These are phyloP conservation scores for Lymantria dispar DNA, from an alignment of 2,888 invertebrate genomes.

Conservation along the genomic window DNA sequence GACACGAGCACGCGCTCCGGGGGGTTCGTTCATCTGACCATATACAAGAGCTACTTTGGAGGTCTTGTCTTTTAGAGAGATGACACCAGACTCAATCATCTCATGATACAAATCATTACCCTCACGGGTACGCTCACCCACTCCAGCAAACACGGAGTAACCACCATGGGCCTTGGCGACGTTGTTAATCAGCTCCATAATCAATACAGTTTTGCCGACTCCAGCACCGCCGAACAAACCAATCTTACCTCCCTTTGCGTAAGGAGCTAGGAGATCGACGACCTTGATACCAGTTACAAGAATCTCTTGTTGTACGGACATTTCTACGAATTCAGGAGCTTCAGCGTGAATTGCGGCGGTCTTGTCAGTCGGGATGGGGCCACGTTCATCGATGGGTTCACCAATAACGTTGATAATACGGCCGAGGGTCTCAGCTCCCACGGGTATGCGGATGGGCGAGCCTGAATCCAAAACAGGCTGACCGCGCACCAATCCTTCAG, in stretches of 20 bases:
- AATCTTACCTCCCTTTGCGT: constrained; percentile 97
- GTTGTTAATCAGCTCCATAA: constrained; percentile 98
- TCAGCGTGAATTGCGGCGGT: constrained; percentile 93
- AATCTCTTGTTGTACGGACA: constrained; percentile 95
- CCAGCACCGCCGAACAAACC: constrained; percentile 97
- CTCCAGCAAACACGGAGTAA: constrained; percentile 97
- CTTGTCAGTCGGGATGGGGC: constrained; percentile 90
- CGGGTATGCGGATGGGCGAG: constrained; percentile 94
- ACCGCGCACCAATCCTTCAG: constrained; percentile 94
- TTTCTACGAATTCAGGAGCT: constrained; percentile 94
- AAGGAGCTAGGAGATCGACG: constrained; percentile 95
- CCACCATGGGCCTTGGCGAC: constrained; percentile 97
- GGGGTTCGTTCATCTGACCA: constrained; percentile 98
- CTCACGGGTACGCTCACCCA: constrained; percentile 96
- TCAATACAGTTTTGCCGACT: constrained; percentile 96
- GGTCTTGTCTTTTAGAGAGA: constrained; percentile 92
- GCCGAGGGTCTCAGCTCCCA: constrained; percentile 93
- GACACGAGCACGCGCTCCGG: constrained; percentile 96
- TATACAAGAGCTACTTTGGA: constrained; percentile 96
- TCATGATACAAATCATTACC: constrained; percentile 97
- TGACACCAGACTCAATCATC: constrained; percentile 97
- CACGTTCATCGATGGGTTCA: constrained; percentile 93
- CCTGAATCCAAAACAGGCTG: constrained; percentile 91
- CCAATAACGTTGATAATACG: constrained; percentile 97
- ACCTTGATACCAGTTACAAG: constrained; percentile 96